Percentiles rank a stretch among this genome's conserved stretches.
Evolutionary conservation across 2,888 invertebrate species (phyloP).

Genomic region (Microplitis manilae): DNA sequence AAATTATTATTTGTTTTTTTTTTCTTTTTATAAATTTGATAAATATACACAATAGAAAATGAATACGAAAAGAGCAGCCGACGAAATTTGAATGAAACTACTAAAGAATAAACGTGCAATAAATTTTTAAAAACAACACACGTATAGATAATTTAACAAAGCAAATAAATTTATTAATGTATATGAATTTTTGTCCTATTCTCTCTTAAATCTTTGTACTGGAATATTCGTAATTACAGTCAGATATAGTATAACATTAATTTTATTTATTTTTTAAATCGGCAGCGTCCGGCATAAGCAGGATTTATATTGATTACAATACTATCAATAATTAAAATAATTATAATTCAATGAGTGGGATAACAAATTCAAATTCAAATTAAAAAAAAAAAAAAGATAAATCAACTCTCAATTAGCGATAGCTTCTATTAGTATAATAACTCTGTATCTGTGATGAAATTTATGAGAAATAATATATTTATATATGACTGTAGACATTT

Average conservation of each 20-base stretch:
- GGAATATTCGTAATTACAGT: constrained; percentile 48
- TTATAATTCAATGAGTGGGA: not conserved
- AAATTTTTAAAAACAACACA: not conserved
- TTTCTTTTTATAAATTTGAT: constrained; percentile 3
- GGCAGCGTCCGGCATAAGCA: constrained; percentile 1
- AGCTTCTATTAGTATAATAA: constrained; percentile 4
- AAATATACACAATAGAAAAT: constrained; percentile 48
- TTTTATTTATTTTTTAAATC: not conserved
- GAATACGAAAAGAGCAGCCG: constrained; percentile 32
- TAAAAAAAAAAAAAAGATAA: constrained; percentile 13
- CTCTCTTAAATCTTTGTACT: constrained; percentile 44
- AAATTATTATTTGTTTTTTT: constrained; percentile 22
- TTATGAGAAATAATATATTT: constrained; percentile 6
- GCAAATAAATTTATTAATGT: constrained; percentile 9
- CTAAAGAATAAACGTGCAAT: not conserved
- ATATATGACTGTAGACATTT: not conserved
- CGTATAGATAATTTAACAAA: not conserved
- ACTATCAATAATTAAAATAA: not conserved
- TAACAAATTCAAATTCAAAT: not conserved
- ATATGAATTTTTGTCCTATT: constrained; percentile 18
- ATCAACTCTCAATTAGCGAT: constrained; percentile 6
- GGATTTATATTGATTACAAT: constrained; percentile 6
- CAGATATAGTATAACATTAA: constrained; percentile 26
- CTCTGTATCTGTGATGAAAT: not conserved
- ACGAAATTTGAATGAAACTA: constrained; percentile 3